A percentile compares a stretch with the other conserved stretches of the same genome.
These are phyloP conservation scores for Clarias pachynema DNA, from an alignment of 2,797 vertebrate genomes.

Conservation along the genomic window DNA sequence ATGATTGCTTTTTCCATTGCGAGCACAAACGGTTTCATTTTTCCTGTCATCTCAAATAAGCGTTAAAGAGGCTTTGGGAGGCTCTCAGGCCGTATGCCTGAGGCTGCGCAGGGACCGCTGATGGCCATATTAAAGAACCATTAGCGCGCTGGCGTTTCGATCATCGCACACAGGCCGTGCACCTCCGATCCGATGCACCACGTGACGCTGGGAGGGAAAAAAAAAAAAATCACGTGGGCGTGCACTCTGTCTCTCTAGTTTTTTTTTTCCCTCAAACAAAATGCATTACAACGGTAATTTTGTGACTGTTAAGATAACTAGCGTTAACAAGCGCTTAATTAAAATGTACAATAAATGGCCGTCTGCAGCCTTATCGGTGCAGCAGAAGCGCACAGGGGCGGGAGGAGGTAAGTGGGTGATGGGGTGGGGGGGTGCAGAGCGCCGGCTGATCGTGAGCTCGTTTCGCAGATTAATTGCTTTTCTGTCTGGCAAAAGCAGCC, in stretches of 20 bases:
- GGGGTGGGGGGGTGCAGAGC: conserved; percentile 82
- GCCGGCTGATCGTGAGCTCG: conserved; percentile 93
- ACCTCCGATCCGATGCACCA: conserved; percentile 98
- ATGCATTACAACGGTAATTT: conserved; percentile 99
- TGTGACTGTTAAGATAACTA: conserved; percentile 99
- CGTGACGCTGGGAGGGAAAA: conserved; percentile 96
- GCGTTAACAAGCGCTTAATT: conserved; percentile 99
- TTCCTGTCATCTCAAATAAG: conserved; percentile 99
- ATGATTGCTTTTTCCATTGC: conserved; percentile 99
- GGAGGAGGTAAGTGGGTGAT: conserved; percentile 75
- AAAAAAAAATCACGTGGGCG: conserved; percentile 66
- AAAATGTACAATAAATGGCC: conserved; percentile 99
- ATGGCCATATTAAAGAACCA: conserved; percentile 99
- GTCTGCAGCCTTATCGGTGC: conserved; percentile 94
- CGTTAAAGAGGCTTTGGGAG: conserved; percentile 99
- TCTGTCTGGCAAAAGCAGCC: conserved; percentile 93
- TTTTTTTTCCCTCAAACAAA: conserved; percentile 94
- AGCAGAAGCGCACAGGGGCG: conserved; percentile 88
- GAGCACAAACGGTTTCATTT: conserved; percentile 99
- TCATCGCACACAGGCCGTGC: conserved; percentile 87
- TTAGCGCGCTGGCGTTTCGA: conserved; percentile 95
- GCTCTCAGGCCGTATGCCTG: conserved; percentile 93
- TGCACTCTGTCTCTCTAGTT: conserved; percentile 69
- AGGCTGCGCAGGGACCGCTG: conserved; percentile 93
- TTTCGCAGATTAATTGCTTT: conserved; percentile 99